These are phyloP conservation scores for Sialia sialis DNA, from an alignment of 2,113 vertebrate genomes.

Conservation along the genomic window DNA sequence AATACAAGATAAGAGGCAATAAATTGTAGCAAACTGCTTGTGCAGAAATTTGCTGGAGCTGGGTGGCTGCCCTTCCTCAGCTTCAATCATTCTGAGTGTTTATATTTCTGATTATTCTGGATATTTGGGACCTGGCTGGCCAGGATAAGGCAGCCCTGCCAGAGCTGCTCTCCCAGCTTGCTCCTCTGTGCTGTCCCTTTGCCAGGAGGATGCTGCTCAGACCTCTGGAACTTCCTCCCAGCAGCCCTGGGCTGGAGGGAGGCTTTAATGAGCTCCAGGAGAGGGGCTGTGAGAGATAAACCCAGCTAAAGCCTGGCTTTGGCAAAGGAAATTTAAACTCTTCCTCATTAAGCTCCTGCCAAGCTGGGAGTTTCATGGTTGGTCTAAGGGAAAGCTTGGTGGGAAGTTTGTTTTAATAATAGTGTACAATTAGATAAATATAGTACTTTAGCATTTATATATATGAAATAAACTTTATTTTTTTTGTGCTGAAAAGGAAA, in stretches of 20 bases:
- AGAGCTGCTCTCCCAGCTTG: neutral
- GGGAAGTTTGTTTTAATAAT: neutral
- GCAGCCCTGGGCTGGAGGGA: neutral
- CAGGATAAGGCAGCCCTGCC: neutral
- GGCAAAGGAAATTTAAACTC: neutral
- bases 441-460: neutral
- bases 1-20: neutral
- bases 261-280: constrained; percentile 25
- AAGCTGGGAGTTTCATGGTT: neutral
- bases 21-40: neutral
- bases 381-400: neutral
- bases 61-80: neutral
- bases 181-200: neutral
- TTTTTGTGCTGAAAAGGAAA: neutral
- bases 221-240: neutral
- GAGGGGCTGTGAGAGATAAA: neutral
- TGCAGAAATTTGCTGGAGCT: neutral
- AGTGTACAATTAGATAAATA: neutral
- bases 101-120: neutral
- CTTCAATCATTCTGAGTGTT: neutral
- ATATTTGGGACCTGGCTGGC: neutral
- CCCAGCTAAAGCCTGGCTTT: neutral
- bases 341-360: neutral
- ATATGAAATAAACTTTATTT: neutral
- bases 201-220: neutral